Evolutionary conservation across 2,113 vertebrate genomes (phyloP), one percentile per base, ranked within the genome.

Genomic region (Corvus cornix): DNA sequence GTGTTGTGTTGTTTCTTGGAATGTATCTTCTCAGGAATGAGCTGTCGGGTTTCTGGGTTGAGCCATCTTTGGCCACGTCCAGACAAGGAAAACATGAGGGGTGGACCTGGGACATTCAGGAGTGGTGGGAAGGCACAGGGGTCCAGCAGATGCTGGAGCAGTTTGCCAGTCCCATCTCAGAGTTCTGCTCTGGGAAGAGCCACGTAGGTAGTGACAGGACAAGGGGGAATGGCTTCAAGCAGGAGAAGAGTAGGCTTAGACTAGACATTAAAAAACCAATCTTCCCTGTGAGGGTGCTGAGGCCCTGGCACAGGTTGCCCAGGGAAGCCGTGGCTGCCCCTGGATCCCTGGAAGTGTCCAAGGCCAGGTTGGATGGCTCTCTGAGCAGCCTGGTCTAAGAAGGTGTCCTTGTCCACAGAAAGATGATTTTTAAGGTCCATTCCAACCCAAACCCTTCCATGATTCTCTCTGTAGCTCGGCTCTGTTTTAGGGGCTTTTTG

Each of bases 211-310:
- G 23, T 11, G 63, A 62, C 48, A 76, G 53, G 46, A 68, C 26
- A 52, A 39, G 13, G 48, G 18, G 62, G 6, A 48, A 49, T 3
- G 30, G n/a, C 16, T 60, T 53, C 55, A 43, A 20, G 16, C 12
- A 35, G 35, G 26, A 16, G 10, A 60, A 49, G 14, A 41, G 20
- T 0, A 11, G 24, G 41, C 5, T 48, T 19, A 35, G 30, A 31
- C n/a, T 2, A 41, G 66, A 35, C 4, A 31, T 11, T 2, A 31
- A 13, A 18, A 31, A 35, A 75, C 53, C 6, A 35, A 6, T 16
- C 11, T 55, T 22, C 2, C 0, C 26, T 23, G 30, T 19, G 30
- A 49, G n/a, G 9, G 20, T 16, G 62, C 2, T 0, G 9, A 48
- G 24, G 19, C 39, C 10, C 23, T 52, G 52, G 37, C 28, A 60